These are phyloP conservation scores for Nasonia longicornis DNA, from an alignment of 1,140 invertebrate genomes.

Conservation along the genomic window DNA sequence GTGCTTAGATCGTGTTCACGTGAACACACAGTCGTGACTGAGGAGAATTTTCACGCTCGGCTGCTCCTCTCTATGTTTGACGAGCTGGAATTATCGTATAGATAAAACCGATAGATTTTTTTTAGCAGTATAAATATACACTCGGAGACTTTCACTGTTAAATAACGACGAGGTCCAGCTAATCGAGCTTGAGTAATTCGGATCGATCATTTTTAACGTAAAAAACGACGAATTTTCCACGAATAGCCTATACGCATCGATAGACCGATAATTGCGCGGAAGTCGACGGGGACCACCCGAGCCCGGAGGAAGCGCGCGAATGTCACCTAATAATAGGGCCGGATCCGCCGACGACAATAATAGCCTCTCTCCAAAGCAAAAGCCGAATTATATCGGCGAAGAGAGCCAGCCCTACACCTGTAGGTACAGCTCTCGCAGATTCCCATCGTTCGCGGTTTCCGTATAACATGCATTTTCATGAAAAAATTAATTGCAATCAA, in stretches of 20 bases:
- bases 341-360: background rate
- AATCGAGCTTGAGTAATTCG: too few species aligned
- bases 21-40: background rate
- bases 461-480: background rate
- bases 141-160: too few species aligned
- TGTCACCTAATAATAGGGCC: conserved; percentile 5
- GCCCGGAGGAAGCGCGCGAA: background rate
- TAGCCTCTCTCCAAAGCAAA: background rate
- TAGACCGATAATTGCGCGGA: background rate
- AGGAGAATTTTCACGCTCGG: too few species aligned
- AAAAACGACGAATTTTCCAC: background rate
- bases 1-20: too few species aligned
- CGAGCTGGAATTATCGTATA: too few species aligned
- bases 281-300: background rate
- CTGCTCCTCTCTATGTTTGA: too few species aligned
- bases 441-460: conserved; percentile 1
- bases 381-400: conserved; percentile 2
- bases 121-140: too few species aligned
- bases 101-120: too few species aligned
- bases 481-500: background rate
- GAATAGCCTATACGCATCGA: background rate
- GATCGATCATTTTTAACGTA: too few species aligned
- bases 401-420: background rate
- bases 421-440: background rate
- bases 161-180: too few species aligned